Percentiles rank a stretch among this genome's conserved stretches.
These are phyloP conservation scores for Pseudococcus viburni DNA, from an alignment of 2,888 invertebrate species.

Conservation along the genomic window DNA sequence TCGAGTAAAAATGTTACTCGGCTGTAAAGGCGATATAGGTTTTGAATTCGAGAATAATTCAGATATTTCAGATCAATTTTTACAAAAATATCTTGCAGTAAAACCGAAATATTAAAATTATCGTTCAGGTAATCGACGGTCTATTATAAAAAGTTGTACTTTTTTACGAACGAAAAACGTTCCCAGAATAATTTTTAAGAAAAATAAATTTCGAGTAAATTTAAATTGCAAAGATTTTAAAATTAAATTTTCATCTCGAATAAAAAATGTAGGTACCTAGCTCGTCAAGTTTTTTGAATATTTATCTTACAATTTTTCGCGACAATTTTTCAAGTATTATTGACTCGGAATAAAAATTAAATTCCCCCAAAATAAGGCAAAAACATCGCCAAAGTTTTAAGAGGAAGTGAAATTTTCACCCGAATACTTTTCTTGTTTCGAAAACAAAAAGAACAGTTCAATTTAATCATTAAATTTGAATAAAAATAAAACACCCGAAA, in stretches of 20 bases:
- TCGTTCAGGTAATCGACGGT: neutral
- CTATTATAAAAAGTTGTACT: too few relatives aligned
- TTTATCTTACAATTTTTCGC: neutral
- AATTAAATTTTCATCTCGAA: neutral
- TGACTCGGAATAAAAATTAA: neutral
- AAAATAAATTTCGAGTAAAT: neutral
- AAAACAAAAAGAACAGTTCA: neutral
- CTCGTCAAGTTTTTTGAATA: constrained; percentile 25
- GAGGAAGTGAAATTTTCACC: too few relatives aligned
- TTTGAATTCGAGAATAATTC: constrained; percentile 6
- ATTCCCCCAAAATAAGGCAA: neutral
- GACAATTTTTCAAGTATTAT: constrained; percentile 1
- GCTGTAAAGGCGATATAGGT: neutral
- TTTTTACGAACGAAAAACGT: neutral
- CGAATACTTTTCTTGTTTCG: neutral
- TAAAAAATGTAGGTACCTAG: neutral
- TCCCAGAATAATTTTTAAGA: neutral
- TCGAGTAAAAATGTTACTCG: constrained; percentile 11
- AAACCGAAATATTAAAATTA: neutral
- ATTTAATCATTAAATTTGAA: constrained; percentile 7
- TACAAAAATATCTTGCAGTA: neutral
- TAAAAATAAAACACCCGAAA: neutral
- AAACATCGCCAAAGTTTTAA: neutral
- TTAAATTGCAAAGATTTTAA: neutral
- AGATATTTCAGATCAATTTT: neutral